phyloP scores from a whole-genome alignment of 2,113 vertebrate species.

The Thomomys bottae region DNA sequence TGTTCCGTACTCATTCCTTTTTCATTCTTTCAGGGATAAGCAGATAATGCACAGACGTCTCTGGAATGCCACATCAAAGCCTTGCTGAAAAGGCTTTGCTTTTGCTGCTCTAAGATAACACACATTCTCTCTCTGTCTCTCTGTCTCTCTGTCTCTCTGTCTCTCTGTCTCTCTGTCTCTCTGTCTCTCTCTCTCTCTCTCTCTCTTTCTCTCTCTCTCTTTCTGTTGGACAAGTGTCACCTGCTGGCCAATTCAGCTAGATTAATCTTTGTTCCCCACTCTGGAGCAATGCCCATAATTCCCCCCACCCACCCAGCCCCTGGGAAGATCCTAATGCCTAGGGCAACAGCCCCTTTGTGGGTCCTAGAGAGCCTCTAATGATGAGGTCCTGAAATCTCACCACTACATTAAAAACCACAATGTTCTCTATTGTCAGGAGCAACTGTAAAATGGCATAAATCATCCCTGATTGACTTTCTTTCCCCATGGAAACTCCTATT shows the following conservation, averaged over 20 bases:
- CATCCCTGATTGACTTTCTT: slow-evolving; percentile 19
- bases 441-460: background rate
- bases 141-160: background rate
- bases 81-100: background rate
- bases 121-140: background rate
- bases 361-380: background rate
- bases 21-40: background rate
- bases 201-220: background rate
- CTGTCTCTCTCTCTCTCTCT: background rate
- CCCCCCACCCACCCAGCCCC: background rate
- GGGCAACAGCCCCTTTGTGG: background rate
- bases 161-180: background rate
- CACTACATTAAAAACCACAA: slow-evolving; percentile 24
- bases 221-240: background rate
- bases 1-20: background rate
- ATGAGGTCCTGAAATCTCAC: background rate
- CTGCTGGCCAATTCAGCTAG: background rate
- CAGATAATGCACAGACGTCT: background rate
- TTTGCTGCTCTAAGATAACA: slow-evolving; percentile 19
- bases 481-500: background rate
- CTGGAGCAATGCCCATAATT: background rate
- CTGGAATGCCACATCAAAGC: background rate
- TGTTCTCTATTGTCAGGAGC: background rate
- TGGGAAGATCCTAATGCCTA: background rate
- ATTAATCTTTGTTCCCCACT: background rate